Evolutionary conservation across 1,140 invertebrate species (phyloP).

Genomic region (Arion vulgaris): DNA sequence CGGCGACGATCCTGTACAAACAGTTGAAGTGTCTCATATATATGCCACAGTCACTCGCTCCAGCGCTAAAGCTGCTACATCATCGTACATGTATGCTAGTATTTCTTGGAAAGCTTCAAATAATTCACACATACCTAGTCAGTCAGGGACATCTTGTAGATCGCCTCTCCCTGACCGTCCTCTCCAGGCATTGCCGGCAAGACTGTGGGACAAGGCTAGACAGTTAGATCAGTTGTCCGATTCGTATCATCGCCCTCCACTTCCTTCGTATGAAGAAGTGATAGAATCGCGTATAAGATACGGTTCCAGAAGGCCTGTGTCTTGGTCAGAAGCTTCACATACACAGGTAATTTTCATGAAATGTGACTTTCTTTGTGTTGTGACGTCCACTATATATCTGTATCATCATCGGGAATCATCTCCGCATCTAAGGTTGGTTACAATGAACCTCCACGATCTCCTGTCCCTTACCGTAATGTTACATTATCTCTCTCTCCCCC

Average conservation of each 20-base stretch:
- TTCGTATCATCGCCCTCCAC: neutral
- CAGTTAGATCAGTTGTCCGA: neutral
- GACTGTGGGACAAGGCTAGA: neutral
- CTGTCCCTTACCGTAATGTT: too few species aligned
- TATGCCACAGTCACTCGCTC: slow-evolving; percentile 37
- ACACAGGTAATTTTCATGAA: neutral
- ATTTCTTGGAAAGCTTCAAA: slow-evolving; percentile 14
- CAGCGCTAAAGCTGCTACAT: neutral
- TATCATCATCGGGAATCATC: neutral
- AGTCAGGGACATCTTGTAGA: neutral
- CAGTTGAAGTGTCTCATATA: slow-evolving; percentile 29
- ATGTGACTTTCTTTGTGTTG: neutral
- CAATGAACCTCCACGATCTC: neutral
- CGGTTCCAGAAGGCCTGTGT: neutral
- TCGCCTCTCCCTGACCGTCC: neutral
- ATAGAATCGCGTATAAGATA: slow-evolving; percentile 23
- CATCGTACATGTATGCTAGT: slow-evolving; percentile 32
- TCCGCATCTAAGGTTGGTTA: too few species aligned
- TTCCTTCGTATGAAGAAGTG: slow-evolving; percentile 28
- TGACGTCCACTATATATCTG: neutral
- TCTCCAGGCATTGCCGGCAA: neutral
- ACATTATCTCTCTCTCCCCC: too few species aligned
- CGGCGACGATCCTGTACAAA: neutral
- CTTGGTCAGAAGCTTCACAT: slow-evolving; percentile 14
- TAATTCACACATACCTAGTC: neutral